Base-by-base conservation (phyloP, 64 coral and sea anemone species). In the Hydrozoanthus tunicans region DNA sequence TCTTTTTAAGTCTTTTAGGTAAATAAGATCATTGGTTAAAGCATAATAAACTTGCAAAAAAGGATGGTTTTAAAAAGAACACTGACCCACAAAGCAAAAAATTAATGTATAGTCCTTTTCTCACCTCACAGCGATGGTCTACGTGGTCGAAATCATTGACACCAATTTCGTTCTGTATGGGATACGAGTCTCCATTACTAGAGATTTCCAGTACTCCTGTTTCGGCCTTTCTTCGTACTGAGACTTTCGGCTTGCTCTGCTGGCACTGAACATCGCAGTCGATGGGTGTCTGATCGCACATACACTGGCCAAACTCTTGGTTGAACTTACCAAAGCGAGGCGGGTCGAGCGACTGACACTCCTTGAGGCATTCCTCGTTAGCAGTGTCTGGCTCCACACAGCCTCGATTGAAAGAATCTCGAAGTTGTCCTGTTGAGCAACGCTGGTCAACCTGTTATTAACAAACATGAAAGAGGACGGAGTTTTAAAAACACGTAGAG, bases 381-480 rank as follows among this genome's bases (percentile, higher is more conserved):
- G 90, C 89, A 26, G 0, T 17, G 4, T 3, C 23, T 6, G 79
- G 89, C 17, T 93, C 72, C 14, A 92, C 74, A 81, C 97, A 99
- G 10, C 14, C 14, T 25, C 92, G 89, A 23, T 80, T 92, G 59
- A 85, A 81, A 0, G 97, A 27, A 5, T 67, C 56, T 26, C 92
- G 92, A 59, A 90, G 88, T 23, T 92, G 23, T 6, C 92, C 90
- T 53, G 61, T 99, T 9, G 32, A 8, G 23, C 97, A 99, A 66
- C 94, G 79, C 13, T 81, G 43, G 6, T 91, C 94, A 55, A 96
- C 97, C 97, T 99, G 75, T 59, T 5, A 73, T 43, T 43, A 58
- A 24, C 58, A 79, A 58, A 43, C 14, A 24, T 27, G 8, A 59
- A 64, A 61, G 17, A 83, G 26, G 24, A 14, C 26, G 8, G 27